Conservation (phyloP, 2,888 invertebrate genomes). For the Catotricha subobsoleta region DNA sequence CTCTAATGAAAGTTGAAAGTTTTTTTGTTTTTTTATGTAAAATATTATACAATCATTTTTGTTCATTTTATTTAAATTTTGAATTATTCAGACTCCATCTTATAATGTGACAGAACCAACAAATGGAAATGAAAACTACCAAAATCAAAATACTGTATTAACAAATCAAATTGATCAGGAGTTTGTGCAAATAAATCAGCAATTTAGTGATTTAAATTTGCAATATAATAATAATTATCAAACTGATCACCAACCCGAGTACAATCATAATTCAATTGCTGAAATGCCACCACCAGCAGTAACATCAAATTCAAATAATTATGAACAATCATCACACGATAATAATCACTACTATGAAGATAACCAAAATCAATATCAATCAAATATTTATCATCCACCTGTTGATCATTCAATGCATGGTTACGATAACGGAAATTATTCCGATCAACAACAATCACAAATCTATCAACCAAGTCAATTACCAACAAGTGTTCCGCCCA, state of each 20-base stretch:
- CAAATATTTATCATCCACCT: not conserved
- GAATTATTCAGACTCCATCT: too few relatives aligned
- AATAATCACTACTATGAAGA: not conserved
- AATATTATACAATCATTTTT: too few relatives aligned
- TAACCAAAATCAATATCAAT: constrained; percentile 7
- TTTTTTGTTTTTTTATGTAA: not conserved
- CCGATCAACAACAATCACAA: not conserved
- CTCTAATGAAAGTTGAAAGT: not conserved
- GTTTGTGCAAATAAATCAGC: constrained; percentile 25
- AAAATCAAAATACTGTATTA: constrained; percentile 15
- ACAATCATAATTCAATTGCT: constrained; percentile 1
- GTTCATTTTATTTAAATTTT: too few relatives aligned
- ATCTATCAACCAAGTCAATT: constrained; percentile 7
- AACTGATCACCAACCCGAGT: constrained; percentile 7
- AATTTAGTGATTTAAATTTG: constrained; percentile 25
- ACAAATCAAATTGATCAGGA: constrained; percentile 22
- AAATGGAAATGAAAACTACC: too few relatives aligned
- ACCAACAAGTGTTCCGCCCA: not conserved
- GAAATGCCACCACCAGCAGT: constrained; percentile 3
- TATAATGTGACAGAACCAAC: too few relatives aligned
- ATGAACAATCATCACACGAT: too few relatives aligned
- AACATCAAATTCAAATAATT: too few relatives aligned
- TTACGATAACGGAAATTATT: not conserved
- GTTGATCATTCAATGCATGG: not conserved
- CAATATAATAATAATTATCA: constrained; percentile 17